Conservation (phyloP, 2,888 invertebrate species). For the Melieria crassipennis region DNA sequence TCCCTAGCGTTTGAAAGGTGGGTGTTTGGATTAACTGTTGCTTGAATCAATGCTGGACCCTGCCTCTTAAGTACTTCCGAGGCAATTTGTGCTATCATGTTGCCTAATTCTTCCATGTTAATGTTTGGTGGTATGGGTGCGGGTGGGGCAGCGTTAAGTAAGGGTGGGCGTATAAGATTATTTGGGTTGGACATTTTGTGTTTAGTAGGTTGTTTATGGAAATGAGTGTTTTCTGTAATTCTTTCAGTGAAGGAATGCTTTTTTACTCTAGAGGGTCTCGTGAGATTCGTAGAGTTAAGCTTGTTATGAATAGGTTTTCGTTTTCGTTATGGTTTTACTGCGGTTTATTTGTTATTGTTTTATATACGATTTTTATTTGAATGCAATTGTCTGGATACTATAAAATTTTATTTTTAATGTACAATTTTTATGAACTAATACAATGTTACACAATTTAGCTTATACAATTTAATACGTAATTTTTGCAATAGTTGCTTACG, state of each 20-base stretch:
- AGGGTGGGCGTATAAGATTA: not conserved
- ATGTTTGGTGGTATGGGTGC: not conserved
- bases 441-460: not conserved
- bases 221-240: not conserved
- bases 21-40: not conserved
- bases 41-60: conserved; percentile 7
- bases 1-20: not conserved
- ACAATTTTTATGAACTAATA: too few relatives aligned
- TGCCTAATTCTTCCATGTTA: not conserved
- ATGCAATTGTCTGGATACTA: not conserved
- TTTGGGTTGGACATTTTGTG: not conserved
- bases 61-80: conserved; percentile 3
- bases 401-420: not conserved
- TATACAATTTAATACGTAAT: not conserved
- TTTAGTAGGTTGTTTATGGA: not conserved
- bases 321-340: too few relatives aligned
- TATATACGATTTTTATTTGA: not conserved
- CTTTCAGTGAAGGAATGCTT: not conserved
- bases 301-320: too few relatives aligned
- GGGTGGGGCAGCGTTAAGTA: not conserved
- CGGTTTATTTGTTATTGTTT: too few relatives aligned
- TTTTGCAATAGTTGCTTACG: not conserved
- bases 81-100: conserved; percentile 7
- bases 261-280: too few relatives aligned
- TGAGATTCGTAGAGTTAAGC: too few relatives aligned